phyloP scores from a whole-genome alignment of 2,888 invertebrate species.

The Macropis europaea region DNA sequence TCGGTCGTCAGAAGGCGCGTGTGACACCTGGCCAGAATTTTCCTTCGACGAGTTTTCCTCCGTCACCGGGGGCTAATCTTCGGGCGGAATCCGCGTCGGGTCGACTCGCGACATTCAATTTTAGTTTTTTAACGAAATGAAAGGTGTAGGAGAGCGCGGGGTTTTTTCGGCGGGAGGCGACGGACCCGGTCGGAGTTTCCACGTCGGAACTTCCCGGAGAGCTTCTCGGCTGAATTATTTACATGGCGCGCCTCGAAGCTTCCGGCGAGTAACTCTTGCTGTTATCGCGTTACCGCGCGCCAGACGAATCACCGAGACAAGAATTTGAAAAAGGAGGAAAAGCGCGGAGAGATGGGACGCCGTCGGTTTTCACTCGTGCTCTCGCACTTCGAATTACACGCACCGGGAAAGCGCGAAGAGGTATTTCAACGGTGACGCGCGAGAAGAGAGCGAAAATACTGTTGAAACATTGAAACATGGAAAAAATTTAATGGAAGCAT shows the following conservation, averaged over 20 bases:
- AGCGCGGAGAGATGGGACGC: background rate
- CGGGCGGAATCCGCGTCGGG: background rate
- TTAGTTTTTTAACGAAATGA: constrained; percentile 3
- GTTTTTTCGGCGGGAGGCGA: constrained; percentile 4
- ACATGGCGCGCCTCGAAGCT: constrained; percentile 67
- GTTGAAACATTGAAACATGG: too few relatives aligned
- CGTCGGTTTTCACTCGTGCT: background rate
- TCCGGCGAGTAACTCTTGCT: constrained; percentile 58
- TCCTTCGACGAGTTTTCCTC: constrained; percentile 14
- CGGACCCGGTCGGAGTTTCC: constrained; percentile 12
- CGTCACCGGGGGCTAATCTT: constrained; percentile 3
- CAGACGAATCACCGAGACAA: constrained; percentile 24
- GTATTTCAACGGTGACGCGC: too few relatives aligned
- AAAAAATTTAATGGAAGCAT: too few relatives aligned
- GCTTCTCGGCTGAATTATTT: constrained; percentile 70
- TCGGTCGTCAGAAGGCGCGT: too few relatives aligned
- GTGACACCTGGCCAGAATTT: too few relatives aligned
- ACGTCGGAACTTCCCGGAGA: constrained; percentile 45
- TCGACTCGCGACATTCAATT: background rate
- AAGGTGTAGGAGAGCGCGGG: constrained; percentile 6
- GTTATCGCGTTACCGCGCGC: constrained; percentile 61
- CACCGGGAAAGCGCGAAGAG: too few relatives aligned
- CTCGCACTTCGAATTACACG: too few relatives aligned
- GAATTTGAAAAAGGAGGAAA: constrained; percentile 9
- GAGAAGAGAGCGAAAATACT: too few relatives aligned